Conservation (phyloP, 2,113 vertebrate genomes). For the Uropsilus gracilis region DNA sequence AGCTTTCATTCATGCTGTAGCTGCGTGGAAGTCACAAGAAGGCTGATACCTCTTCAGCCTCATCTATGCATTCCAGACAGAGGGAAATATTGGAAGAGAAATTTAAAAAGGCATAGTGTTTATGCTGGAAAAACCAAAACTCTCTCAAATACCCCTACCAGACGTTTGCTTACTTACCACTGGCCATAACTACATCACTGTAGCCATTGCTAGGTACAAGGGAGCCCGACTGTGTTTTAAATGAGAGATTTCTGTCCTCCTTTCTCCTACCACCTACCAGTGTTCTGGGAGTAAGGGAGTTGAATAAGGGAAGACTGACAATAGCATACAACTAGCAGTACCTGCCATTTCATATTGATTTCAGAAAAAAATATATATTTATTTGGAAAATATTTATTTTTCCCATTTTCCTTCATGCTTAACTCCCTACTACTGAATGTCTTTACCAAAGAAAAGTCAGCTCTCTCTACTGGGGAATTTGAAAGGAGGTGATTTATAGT, state of each 20-base stretch:
- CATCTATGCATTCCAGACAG: not conserved
- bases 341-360: not conserved
- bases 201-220: not conserved
- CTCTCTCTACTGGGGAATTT: not conserved
- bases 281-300: not conserved
- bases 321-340: not conserved
- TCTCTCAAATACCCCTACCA: not conserved
- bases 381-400: not conserved
- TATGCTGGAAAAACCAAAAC: not conserved
- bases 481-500: not conserved
- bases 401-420: not conserved
- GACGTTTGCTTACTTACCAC: not conserved
- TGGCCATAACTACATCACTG: not conserved
- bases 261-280: too few species aligned
- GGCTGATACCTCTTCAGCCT: not conserved
- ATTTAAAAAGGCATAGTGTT: not conserved
- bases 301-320: not conserved
- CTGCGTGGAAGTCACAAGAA: not conserved
- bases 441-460: constrained; percentile 11
- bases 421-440: not conserved
- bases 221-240: not conserved
- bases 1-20: not conserved
- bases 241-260: not conserved
- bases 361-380: constrained; percentile 12
- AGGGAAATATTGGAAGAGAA: not conserved